Evolutionary conservation across 2,888 invertebrate genomes (phyloP).

Genomic region (Nezara viridula): DNA sequence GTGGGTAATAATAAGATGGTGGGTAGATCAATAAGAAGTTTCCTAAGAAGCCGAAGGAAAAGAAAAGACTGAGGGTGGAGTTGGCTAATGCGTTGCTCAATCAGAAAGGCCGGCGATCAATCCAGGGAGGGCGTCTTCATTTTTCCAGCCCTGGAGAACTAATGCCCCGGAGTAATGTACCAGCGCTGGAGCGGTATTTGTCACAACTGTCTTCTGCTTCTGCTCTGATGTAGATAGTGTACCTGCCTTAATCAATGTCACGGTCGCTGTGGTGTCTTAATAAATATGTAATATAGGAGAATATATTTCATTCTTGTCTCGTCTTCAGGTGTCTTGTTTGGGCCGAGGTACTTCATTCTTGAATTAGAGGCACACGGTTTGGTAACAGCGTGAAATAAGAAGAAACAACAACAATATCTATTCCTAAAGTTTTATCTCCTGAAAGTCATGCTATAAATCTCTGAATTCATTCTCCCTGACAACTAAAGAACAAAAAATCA

Average conservation of each 20-base stretch:
- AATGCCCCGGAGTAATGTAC: slow-evolving; percentile 36
- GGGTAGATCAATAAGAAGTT: slow-evolving; percentile 17
- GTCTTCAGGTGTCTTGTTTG: slow-evolving; percentile 1
- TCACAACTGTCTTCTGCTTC: slow-evolving; percentile 37
- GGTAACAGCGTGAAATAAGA: neutral
- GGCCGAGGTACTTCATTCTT: neutral
- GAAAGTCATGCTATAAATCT: too few relatives aligned
- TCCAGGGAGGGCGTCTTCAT: slow-evolving; percentile 44
- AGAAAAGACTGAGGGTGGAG: slow-evolving; percentile 40
- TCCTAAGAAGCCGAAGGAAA: slow-evolving; percentile 31
- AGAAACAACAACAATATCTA: neutral
- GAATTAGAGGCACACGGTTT: neutral
- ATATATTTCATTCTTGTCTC: slow-evolving; percentile 8
- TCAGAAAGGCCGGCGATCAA: slow-evolving; percentile 44
- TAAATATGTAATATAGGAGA: slow-evolving; percentile 6
- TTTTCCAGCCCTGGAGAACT: slow-evolving; percentile 46
- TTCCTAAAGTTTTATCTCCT: too few relatives aligned
- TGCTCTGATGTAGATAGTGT: slow-evolving; percentile 39
- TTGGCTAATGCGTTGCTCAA: slow-evolving; percentile 51
- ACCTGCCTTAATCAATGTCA: slow-evolving; percentile 12
- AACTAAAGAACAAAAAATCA: too few relatives aligned
- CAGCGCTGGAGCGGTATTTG: slow-evolving; percentile 20
- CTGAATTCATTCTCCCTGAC: too few relatives aligned
- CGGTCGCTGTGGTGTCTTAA: neutral
- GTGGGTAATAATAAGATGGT: slow-evolving; percentile 25